Conservation (phyloP, 2,888 invertebrate species). For the Apamea sordens region DNA sequence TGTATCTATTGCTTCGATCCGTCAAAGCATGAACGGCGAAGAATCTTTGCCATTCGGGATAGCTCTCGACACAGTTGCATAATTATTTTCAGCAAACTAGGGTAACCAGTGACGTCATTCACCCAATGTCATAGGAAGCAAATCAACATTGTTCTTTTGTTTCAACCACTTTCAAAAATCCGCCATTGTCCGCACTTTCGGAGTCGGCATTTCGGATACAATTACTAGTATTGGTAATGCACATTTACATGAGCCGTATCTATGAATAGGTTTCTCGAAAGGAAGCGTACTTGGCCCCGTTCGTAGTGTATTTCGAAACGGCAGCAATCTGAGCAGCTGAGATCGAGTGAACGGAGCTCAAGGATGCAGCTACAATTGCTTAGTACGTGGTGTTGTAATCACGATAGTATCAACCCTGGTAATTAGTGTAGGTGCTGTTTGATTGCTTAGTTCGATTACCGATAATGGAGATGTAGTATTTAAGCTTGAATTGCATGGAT, state of each 20-base stretch:
- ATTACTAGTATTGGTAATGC: constrained; percentile 61
- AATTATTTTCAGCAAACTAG: not conserved
- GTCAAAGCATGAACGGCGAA: not conserved
- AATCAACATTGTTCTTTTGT: constrained; percentile 51
- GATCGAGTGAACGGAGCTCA: constrained; percentile 79
- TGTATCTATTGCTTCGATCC: no score
- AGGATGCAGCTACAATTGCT: constrained; percentile 73
- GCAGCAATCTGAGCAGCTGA: constrained; percentile 72
- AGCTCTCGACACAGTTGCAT: not conserved
- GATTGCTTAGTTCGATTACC: constrained; percentile 29
- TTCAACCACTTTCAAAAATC: constrained; percentile 19
- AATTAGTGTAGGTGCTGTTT: constrained; percentile 43
- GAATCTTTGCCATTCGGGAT: not conserved
- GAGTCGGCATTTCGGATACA: constrained; percentile 43
- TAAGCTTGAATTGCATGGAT: not conserved
- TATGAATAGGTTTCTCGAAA: constrained; percentile 73
- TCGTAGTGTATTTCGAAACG: constrained; percentile 77
- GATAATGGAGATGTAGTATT: constrained; percentile 26
- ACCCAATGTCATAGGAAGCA: constrained; percentile 10
- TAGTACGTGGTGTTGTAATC: constrained; percentile 63
- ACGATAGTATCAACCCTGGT: constrained; percentile 51
- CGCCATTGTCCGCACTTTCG: constrained; percentile 46
- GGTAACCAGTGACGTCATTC: constrained; percentile 4
- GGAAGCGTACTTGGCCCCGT: constrained; percentile 86
- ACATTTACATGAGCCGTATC: constrained; percentile 58